A percentile compares a stretch with the other conserved stretches of the same genome.
Conservation (phyloP, 2,888 invertebrate genomes). For the Matsumyia berberina region DNA sequence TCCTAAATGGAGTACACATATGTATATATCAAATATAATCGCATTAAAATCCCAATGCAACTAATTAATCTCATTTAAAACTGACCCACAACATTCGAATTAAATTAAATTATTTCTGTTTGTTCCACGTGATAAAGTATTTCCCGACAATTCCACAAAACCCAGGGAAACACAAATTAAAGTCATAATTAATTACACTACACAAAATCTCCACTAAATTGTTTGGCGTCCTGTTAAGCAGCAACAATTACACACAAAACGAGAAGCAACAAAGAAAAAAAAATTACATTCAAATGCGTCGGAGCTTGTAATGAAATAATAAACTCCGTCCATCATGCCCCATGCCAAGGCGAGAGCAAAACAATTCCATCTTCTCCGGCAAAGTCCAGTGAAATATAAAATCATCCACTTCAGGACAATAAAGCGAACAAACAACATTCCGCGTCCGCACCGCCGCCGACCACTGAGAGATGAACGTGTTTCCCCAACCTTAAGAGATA, state of each 20-base stretch:
- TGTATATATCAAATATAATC: slow-evolving; percentile 2
- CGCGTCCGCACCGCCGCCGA: not conserved
- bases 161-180: slow-evolving; percentile 51
- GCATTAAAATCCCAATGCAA: not conserved
- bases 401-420: slow-evolving; percentile 42
- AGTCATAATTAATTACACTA: slow-evolving; percentile 56
- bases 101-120: slow-evolving; percentile 23
- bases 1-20: not conserved
- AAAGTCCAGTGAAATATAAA: slow-evolving; percentile 32
- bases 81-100: not conserved
- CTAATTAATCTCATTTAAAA: slow-evolving; percentile 4
- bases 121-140: slow-evolving; percentile 38
- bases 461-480: not conserved
- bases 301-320: slow-evolving; percentile 56
- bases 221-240: slow-evolving; percentile 60
- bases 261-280: slow-evolving; percentile 28
- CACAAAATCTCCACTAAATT: slow-evolving; percentile 56
- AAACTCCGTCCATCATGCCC: slow-evolving; percentile 41
- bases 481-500: slow-evolving; percentile 39
- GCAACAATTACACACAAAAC: slow-evolving; percentile 51
- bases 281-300: slow-evolving; percentile 24
- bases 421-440: slow-evolving; percentile 34
- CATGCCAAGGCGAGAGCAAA: slow-evolving; percentile 15
- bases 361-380: slow-evolving; percentile 21
- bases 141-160: slow-evolving; percentile 5